phyloP scores from a whole-genome alignment of 2,113 vertebrate genomes.

The Periophthalmus modestus region DNA sequence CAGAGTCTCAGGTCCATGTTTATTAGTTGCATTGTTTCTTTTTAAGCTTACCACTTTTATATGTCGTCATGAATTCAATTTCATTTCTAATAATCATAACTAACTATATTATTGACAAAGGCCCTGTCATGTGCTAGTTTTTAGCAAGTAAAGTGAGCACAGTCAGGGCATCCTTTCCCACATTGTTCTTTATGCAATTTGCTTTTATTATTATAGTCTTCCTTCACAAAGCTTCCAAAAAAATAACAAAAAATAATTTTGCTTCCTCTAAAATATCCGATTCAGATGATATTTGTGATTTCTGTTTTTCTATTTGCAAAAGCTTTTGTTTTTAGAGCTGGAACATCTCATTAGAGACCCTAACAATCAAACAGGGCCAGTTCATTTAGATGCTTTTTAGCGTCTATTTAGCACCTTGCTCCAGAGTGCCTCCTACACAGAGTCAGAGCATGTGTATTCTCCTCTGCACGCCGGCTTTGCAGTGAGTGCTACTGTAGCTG shows the following conservation, averaged over 20 bases:
- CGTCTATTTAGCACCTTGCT: conserved; percentile 47
- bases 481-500: conserved; percentile 49
- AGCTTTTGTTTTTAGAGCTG: not conserved
- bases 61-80: not conserved
- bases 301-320: conserved; percentile 1
- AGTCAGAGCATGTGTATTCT: conserved; percentile 38
- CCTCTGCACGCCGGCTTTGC: conserved; percentile 48
- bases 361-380: conserved; percentile 25
- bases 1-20: too few species aligned
- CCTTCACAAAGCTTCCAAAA: not conserved
- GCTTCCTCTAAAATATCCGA: not conserved
- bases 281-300: not conserved
- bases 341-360: conserved; percentile 16
- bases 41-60: not conserved
- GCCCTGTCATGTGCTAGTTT: not conserved
- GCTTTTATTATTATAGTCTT: not conserved
- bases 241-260: not conserved
- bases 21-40: too few species aligned
- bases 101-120: not conserved
- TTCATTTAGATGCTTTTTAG: conserved; percentile 45
- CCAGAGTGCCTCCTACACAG: conserved; percentile 47
- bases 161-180: not conserved
- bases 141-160: not conserved
- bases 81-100: not conserved
- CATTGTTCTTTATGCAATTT: conserved; percentile 20